Evolutionary conservation across 2,113 vertebrate species (phyloP).

Genomic region (Sorex fumeus): DNA sequence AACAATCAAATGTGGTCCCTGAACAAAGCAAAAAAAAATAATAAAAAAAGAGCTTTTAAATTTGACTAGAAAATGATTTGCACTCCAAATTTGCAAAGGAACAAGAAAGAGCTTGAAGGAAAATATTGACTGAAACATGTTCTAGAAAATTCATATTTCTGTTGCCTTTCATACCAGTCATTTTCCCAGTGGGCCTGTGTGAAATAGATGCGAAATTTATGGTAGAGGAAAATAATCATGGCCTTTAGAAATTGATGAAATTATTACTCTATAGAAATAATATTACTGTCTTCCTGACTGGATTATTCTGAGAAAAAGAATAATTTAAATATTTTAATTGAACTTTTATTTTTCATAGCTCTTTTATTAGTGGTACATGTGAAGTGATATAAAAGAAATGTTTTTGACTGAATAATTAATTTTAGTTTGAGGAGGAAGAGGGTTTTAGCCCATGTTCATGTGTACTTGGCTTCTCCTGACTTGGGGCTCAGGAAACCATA

Average conservation of each 20-base stretch:
- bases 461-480: too few relatives aligned
- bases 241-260: constrained; percentile 38
- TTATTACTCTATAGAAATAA: constrained; percentile 12
- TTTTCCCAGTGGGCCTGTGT: constrained; percentile 56
- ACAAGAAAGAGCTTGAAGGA: constrained; percentile 67
- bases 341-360: constrained; percentile 29
- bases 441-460: too few relatives aligned
- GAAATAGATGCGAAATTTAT: constrained; percentile 70
- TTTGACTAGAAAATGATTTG: constrained; percentile 70
- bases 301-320: not conserved
- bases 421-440: too few relatives aligned
- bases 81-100: constrained; percentile 60
- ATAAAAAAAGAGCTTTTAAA: not conserved
- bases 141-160: constrained; percentile 61
- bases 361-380: not conserved
- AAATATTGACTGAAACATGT: constrained; percentile 62
- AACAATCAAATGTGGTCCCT: too few relatives aligned
- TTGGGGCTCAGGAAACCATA: too few relatives aligned
- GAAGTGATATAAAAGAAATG: constrained; percentile 38
- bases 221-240: constrained; percentile 60
- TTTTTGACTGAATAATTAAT: not conserved
- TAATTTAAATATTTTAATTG: constrained; percentile 59
- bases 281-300: not conserved
- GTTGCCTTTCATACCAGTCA: constrained; percentile 32
- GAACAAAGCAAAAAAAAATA: too few relatives aligned